Conservation (phyloP, 1,140 invertebrate species). For the Sesamia nonagrioides region DNA sequence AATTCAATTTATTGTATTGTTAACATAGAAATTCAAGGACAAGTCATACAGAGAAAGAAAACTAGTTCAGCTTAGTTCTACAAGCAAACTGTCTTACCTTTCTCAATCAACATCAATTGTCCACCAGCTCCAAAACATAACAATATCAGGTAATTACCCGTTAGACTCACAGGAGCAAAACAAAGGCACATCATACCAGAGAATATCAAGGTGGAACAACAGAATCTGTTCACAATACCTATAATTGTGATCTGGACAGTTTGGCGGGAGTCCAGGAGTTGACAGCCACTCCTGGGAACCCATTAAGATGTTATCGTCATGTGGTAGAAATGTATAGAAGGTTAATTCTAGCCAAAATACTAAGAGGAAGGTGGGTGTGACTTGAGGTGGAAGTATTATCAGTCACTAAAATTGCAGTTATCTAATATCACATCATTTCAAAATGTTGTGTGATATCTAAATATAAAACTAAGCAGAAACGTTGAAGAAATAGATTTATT, state of each 20-base stretch:
- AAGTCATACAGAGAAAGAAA: too few species aligned
- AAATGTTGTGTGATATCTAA: too few species aligned
- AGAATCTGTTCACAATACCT: constrained; percentile 38
- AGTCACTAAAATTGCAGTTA: too few species aligned
- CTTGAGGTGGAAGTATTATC: background rate
- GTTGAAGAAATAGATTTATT: too few species aligned
- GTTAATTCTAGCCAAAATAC: background rate
- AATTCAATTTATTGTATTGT: too few species aligned
- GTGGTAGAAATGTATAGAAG: constrained; percentile 19
- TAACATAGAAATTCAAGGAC: too few species aligned
- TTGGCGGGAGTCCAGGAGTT: constrained; percentile 50
- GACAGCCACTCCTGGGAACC: constrained; percentile 53
- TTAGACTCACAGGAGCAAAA: background rate
- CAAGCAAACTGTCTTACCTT: background rate
- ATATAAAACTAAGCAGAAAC: too few species aligned
- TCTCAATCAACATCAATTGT: background rate
- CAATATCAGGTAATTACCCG: background rate
- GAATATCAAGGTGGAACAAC: background rate
- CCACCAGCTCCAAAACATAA: background rate
- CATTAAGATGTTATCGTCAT: constrained; percentile 73
- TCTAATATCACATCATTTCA: too few species aligned
- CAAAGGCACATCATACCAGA: background rate
- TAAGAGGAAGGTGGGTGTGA: background rate
- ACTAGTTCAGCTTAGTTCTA: too few species aligned
- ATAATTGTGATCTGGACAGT: constrained; percentile 36